Evolutionary conservation across 30 jellyfish, hydroid and myxozoan genomes (phyloP).

Genomic region (Pseudorhiza aurosa): DNA sequence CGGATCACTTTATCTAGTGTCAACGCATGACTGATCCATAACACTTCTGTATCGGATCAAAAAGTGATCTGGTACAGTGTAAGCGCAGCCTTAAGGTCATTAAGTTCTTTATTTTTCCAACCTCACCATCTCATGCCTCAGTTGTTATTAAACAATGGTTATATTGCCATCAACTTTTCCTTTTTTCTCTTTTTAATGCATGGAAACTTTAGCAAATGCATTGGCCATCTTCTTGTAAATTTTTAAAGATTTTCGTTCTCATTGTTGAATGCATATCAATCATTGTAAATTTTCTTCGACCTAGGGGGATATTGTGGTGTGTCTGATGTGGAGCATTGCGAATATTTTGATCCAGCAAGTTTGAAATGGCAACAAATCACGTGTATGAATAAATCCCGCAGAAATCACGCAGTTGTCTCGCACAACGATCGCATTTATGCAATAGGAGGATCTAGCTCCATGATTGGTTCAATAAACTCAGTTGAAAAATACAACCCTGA

Average conservation of each 20-base stretch:
- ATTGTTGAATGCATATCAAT: neutral
- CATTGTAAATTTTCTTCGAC: neutral
- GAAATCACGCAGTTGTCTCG: conserved; percentile 82
- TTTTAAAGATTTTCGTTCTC: neutral
- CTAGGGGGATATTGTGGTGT: conserved; percentile 88
- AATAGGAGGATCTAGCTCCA: conserved; percentile 78
- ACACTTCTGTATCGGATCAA: too few relatives aligned
- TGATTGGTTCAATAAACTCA: conserved; percentile 74
- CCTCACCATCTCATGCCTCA: too few relatives aligned
- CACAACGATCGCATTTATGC: conserved; percentile 79
- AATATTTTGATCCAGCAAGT: conserved; percentile 69
- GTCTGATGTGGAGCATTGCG: conserved; percentile 87
- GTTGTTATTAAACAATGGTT: too few relatives aligned
- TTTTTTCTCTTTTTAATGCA: too few relatives aligned
- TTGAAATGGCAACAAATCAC: conserved; percentile 75
- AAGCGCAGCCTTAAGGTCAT: too few relatives aligned
- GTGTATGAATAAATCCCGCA: conserved; percentile 89
- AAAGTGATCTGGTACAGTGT: too few relatives aligned
- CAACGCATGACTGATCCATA: too few relatives aligned
- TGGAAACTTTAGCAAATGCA: too few relatives aligned
- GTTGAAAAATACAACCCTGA: conserved; percentile 87
- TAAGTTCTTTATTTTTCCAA: too few relatives aligned
- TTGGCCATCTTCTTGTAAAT: neutral
- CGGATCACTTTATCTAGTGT: too few relatives aligned
- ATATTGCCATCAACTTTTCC: too few relatives aligned